These are phyloP conservation scores for Scomber scombrus DNA, from an alignment of 2,113 vertebrate species.

Conservation along the genomic window DNA sequence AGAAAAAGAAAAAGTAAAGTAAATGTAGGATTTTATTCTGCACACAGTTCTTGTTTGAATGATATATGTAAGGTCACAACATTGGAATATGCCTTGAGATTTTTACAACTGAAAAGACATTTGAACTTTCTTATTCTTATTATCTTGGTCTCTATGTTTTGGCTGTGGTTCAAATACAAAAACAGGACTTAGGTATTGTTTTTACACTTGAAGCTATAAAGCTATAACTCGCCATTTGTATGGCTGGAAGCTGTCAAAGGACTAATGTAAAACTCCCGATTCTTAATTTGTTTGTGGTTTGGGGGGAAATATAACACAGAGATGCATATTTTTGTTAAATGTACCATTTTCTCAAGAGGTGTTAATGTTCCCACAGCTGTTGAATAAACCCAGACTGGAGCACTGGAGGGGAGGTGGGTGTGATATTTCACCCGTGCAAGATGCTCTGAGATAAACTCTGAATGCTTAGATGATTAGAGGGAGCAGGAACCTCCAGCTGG, in stretches of 20 bases:
- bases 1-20: neutral
- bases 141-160: too few species aligned
- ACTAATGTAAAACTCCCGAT: neutral
- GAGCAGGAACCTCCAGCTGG: slow-evolving; percentile 31
- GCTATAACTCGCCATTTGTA: neutral
- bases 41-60: neutral
- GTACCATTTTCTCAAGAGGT: slow-evolving; percentile 3
- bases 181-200: too few species aligned
- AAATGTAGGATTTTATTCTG: neutral
- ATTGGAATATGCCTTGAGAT: too few species aligned
- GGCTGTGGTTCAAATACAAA: too few species aligned
- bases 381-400: slow-evolving; percentile 12
- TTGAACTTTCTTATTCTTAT: neutral
- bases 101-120: neutral
- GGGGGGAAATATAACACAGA: neutral
- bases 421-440: slow-evolving; percentile 23
- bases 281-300: slow-evolving; percentile 20
- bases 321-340: neutral
- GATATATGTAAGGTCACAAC: neutral
- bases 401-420: neutral
- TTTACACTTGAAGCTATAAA: too few species aligned
- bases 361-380: slow-evolving; percentile 16
- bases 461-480: slow-evolving; percentile 31
- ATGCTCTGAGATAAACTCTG: slow-evolving; percentile 25
- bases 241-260: neutral